Evolutionary conservation across 1,140 invertebrate genomes (phyloP), one percentile per base, ranked within the genome.

Genomic region (Lepidurus arcticus): DNA sequence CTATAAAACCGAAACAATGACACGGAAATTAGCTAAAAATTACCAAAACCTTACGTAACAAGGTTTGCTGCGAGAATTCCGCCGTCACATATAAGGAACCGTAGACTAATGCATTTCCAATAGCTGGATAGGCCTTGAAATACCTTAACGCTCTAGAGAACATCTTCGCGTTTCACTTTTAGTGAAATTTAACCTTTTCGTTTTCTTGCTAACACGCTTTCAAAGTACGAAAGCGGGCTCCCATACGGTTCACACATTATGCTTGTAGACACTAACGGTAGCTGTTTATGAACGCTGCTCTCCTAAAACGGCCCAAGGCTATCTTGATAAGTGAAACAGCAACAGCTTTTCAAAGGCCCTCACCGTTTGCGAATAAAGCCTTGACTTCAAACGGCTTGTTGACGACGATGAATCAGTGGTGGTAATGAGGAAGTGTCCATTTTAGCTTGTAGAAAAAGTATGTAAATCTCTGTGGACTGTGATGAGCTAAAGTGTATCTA

Each of bases 21-120:
- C 4, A 34, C 34, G 3, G 34, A 34, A 34, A 34, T 34, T 34
- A 34, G 34, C 0, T 1, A 4, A 75, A 13, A 21, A 82, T 87
- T 85, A 90, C 90, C 85, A 88, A 82, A 80, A 89, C 85, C 81
- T 88, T 88, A 80, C 88, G 91, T 26, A 88, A 89, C 44, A 92
- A 87, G 42, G 88, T 89, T 84, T 94, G 93, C 82, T 94, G 92
- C 0, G 91, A 89, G 74, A 92, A 88, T 83, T 94, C 93, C 0
- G 92, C 92, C 5, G 90, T 89, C 1, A 90, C 89, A 82, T 93
- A 94, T 81, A 94, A 90, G 0, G 88, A 87, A 11, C 92, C 92
- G 83, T 93, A 94, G 7, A 92, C 88, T 1, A 88, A 82, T n/a
- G 90, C 90, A 83, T 94, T 94, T 47, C 90, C 88, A 13, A 92